A percentile compares a stretch with the other conserved stretches of the same genome.
phyloP scores from a whole-genome alignment of 2,797 vertebrate genomes.

The Hyperoplus lanceolatus region DNA sequence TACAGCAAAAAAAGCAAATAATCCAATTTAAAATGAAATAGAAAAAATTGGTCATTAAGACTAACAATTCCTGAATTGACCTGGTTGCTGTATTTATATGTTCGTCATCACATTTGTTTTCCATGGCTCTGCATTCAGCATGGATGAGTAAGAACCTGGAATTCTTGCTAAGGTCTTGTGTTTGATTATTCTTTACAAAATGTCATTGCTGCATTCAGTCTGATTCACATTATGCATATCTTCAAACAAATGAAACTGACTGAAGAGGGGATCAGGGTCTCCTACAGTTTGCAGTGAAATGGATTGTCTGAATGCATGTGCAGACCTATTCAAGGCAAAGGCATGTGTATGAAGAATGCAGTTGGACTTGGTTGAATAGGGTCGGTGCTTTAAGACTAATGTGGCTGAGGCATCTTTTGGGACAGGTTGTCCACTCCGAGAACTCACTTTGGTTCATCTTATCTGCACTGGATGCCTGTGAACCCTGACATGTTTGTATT shows the following conservation, averaged over 20 bases:
- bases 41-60: not conserved
- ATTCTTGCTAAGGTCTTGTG: not conserved
- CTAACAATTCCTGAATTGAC: slow-evolving; percentile 41
- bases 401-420: slow-evolving; percentile 46
- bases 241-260: slow-evolving; percentile 1
- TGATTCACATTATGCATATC: not conserved
- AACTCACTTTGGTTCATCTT: slow-evolving; percentile 22
- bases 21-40: not conserved
- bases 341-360: slow-evolving; percentile 74
- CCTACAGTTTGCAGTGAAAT: slow-evolving; percentile 13
- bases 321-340: slow-evolving; percentile 47
- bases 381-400: slow-evolving; percentile 37
- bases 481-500: slow-evolving; percentile 44
- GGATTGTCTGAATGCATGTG: slow-evolving; percentile 61
- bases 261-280: slow-evolving; percentile 33
- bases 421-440: slow-evolving; percentile 30
- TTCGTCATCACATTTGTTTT: not conserved
- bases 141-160: slow-evolving; percentile 41
- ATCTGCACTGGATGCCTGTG: slow-evolving; percentile 49
- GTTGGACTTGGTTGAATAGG: slow-evolving; percentile 40
- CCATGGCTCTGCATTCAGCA: slow-evolving; percentile 16
- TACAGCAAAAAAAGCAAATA: slow-evolving; percentile 1
- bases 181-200: not conserved
- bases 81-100: slow-evolving; percentile 1
- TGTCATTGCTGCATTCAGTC: not conserved